Percentiles rank a stretch among this genome's conserved stretches.
These are phyloP conservation scores for Colostygia pectinataria DNA, from an alignment of 2,888 invertebrate species.

Conservation along the genomic window DNA sequence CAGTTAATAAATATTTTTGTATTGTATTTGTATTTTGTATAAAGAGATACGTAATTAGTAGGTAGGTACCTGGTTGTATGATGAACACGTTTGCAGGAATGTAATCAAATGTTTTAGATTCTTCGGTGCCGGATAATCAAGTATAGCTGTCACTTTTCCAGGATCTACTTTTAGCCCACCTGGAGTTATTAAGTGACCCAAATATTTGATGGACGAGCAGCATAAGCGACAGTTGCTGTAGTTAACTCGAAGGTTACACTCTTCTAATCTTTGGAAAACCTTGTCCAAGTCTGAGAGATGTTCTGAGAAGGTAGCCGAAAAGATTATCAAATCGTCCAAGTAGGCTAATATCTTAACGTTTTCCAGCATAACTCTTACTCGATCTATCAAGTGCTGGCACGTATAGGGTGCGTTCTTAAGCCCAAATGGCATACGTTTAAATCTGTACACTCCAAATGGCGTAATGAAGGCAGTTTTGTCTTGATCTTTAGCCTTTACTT, in stretches of 20 bases:
- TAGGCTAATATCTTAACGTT: constrained; percentile 16
- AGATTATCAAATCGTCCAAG: constrained; percentile 18
- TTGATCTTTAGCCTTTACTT: neutral
- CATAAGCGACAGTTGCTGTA: constrained; percentile 33
- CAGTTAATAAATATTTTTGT: no score
- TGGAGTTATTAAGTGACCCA: constrained; percentile 38
- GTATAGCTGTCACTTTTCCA: constrained; percentile 28
- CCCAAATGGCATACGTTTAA: constrained; percentile 10
- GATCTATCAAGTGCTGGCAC: constrained; percentile 25
- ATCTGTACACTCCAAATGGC: constrained; percentile 5
- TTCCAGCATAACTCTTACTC: constrained; percentile 3
- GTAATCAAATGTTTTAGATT: constrained; percentile 12
- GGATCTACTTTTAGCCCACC: constrained; percentile 40
- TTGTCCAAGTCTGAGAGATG: constrained; percentile 17
- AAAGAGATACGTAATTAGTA: no score
- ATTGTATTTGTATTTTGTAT: no score
- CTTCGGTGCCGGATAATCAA: neutral
- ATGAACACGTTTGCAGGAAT: no score
- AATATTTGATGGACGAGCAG: constrained; percentile 32
- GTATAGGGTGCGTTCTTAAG: constrained; percentile 8
- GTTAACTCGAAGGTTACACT: constrained; percentile 32
- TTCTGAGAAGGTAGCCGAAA: constrained; percentile 9
- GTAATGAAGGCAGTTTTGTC: constrained; percentile 13
- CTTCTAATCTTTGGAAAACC: constrained; percentile 23
- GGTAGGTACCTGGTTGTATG: no score